These are phyloP conservation scores for Girardia tigrina DNA, from an alignment of 2,888 invertebrate genomes.

Conservation along the genomic window DNA sequence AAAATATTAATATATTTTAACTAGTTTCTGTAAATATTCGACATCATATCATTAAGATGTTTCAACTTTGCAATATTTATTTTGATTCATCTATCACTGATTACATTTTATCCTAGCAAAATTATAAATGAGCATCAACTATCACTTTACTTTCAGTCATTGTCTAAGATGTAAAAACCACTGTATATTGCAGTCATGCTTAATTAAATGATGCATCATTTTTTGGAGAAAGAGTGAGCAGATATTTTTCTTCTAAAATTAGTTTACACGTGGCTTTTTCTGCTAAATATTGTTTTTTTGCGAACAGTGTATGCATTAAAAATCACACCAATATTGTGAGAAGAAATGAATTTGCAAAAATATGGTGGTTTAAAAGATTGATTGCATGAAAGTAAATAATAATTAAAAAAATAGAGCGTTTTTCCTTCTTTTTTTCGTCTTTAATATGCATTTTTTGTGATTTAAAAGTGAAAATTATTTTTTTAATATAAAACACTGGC, in stretches of 20 bases:
- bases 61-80: too few relatives aligned
- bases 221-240: conserved; percentile 21
- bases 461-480: too few relatives aligned
- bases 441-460: too few relatives aligned
- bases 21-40: too few relatives aligned
- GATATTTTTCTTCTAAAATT: conserved; percentile 2
- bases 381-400: background rate
- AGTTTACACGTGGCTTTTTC: conserved; percentile 3
- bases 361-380: background rate
- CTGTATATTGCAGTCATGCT: conserved; percentile 10
- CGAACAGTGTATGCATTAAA: conserved; percentile 4
- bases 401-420: conserved; percentile 6
- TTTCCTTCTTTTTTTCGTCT: too few relatives aligned
- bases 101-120: conserved; percentile 15
- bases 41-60: too few relatives aligned
- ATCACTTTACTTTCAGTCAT: conserved; percentile 10
- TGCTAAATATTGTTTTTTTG: background rate
- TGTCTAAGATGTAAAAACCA: conserved; percentile 10
- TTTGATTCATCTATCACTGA: too few relatives aligned
- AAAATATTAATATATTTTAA: too few relatives aligned
- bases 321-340: conserved; percentile 15
- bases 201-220: conserved; percentile 20
- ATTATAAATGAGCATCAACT: conserved; percentile 9
- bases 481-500: too few relatives aligned
- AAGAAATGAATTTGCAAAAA: conserved; percentile 6